Conservation (phyloP, 2,888 invertebrate species). For the Idaea dimidiata region DNA sequence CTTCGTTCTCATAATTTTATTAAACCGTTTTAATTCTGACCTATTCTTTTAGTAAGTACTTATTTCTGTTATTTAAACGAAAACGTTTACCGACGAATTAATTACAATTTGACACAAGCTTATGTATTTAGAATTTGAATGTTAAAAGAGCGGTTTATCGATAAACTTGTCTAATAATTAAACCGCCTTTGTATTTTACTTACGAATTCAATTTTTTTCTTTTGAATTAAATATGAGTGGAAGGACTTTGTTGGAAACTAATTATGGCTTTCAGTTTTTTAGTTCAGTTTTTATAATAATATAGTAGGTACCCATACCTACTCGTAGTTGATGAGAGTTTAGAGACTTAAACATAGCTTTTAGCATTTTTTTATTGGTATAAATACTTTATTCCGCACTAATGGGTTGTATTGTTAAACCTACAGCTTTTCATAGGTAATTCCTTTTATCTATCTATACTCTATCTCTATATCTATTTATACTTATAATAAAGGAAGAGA, state of each 20-base stretch:
- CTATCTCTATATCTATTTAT: too few relatives aligned
- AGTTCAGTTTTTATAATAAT: neutral
- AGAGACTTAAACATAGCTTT: neutral
- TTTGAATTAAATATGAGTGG: neutral
- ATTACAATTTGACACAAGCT: neutral
- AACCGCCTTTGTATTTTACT: neutral
- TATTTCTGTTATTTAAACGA: neutral
- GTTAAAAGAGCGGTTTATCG: neutral
- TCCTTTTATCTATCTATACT: too few relatives aligned
- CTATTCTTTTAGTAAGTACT: neutral
- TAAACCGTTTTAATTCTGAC: neutral
- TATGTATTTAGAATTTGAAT: neutral
- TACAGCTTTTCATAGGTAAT: too few relatives aligned
- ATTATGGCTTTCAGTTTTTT: neutral
- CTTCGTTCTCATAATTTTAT: neutral
- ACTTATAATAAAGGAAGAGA: too few relatives aligned
- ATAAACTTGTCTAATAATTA: neutral
- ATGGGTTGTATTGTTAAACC: too few relatives aligned
- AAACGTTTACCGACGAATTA: neutral
- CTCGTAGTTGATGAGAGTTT: neutral
- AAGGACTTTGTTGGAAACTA: neutral
- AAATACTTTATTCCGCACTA: neutral
- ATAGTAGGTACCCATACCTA: neutral
- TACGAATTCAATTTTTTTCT: neutral
- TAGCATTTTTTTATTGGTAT: neutral